Evolutionary conservation across 2,113 vertebrate species (phyloP), one percentile per base, ranked within the genome.

Genomic region (Microtus richardsoni): DNA sequence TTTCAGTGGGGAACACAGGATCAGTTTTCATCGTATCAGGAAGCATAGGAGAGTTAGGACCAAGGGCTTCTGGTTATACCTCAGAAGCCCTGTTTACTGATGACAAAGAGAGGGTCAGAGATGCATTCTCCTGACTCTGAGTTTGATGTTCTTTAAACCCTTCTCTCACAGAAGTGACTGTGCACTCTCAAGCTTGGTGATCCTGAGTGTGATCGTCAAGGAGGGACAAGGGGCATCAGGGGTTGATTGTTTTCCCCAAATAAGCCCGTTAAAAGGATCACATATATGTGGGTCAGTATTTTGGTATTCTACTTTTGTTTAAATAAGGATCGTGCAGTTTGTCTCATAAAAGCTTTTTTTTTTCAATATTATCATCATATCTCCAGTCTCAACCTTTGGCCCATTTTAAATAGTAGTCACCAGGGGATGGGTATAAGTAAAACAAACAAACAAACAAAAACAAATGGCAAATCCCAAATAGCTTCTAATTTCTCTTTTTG

Each of bases 401-500:
- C n/a, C 24, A 62, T 60, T 83, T 62, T 52, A 39, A 93, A 90
- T 49, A 93, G 66, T 82, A 49, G 41, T 21, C 70, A 88, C 28
- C 86, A 89, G 91, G 90, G 71, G 77, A 87, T 85, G 62, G 30
- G 60, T 88, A 9, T 85, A 94, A 90, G 52, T 95, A 33, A 93
- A 94, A 96, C 16, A 66, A 66, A 66, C 14, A 70, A 70, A 94
- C 26, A 28, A 66, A 26, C 22, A 66, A 66, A 30, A 66, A 11
- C 64, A 66, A 66, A 68, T 33, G 33, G 66, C 30, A 80, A 82
- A 17, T 75, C 21, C 6, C 11, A 82, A 74, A 73, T 52, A 78
- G 77, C 88, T 36, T 97, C 64, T 90, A 62, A 91, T 68, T 39
- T 93, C 75, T 88, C 44, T 83, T 95, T 97, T 83, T 95, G 88